Evolutionary conservation across 2,888 invertebrate species (phyloP), one percentile per base, ranked within the genome.

Genomic region (Drosophila leonis): DNA sequence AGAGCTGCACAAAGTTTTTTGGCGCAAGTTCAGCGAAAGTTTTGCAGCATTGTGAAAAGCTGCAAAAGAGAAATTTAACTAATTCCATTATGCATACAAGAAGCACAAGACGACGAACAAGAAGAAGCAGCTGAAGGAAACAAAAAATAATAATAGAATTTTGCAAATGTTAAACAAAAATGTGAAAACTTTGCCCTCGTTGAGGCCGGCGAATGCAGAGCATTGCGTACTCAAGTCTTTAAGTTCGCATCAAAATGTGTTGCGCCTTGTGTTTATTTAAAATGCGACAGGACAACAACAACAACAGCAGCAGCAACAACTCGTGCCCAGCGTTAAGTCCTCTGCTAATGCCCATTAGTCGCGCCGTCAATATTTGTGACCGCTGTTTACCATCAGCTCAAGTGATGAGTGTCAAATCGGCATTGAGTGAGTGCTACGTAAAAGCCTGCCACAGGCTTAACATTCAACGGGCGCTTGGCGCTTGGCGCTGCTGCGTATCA

Each of bases 41-140:
- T 78, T 72, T 72, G 54, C 63, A 68, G 77, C 61, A 61, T 35
- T 62, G 55, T 48, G 72, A 69, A 77, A 77, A 72, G 73, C 82
- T 65, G 76, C 82, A 71, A 80, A 72, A 75, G 65, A 72, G 88
- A 86, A 84, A 84, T 88, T 84, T 74, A 86, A 86, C 88, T 85
- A 88, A 84, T 84, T 81, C 84, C 86, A 88, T 84, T 84, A 86
- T 88, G 84, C 87, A 83, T 79, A 81, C 80, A 76, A 78, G 42
- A 51, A 55, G 60, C 56, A 27, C 35, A 55, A 51, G 60, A 51
- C 51, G 24, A 37, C 4, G 24, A 24, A 24, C 24, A 24, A 61
- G 24, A 49, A 31, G 41, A 51, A 37, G 42, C 10, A 24, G 24
- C 39, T 12, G 24, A 18, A 18, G 27, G n/a, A n/a, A n/a, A 48